These are phyloP conservation scores for Passer domesticus DNA, from an alignment of 2,113 vertebrate species.

Conservation along the genomic window DNA sequence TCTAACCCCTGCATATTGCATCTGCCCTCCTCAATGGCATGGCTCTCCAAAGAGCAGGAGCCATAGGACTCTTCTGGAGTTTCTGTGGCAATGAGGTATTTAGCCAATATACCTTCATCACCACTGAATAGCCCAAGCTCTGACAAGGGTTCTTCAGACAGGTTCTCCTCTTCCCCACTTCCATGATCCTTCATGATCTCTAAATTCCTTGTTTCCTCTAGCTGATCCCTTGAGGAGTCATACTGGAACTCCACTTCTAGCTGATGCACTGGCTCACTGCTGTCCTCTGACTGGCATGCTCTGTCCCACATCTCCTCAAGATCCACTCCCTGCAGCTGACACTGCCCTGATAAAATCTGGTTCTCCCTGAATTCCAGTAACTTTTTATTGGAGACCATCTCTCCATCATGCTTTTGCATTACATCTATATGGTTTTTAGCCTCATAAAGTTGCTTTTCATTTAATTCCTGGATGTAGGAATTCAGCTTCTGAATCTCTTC, in stretches of 20 bases:
- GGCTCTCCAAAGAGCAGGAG: slow-evolving; percentile 56
- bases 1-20: slow-evolving; percentile 68
- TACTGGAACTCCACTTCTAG: slow-evolving; percentile 48
- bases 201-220: neutral
- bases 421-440: neutral
- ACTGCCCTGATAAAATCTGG: neutral
- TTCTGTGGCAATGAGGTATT: slow-evolving; percentile 72
- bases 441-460: slow-evolving; percentile 59
- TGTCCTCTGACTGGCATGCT: neutral
- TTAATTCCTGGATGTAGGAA: slow-evolving; percentile 65
- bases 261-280: slow-evolving; percentile 40
- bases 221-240: neutral
- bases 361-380: slow-evolving; percentile 53
- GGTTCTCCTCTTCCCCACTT: slow-evolving; percentile 29
- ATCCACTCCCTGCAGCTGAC: neutral
- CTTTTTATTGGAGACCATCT: slow-evolving; percentile 44
- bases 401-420: slow-evolving; percentile 44
- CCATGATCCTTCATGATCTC: slow-evolving; percentile 39
- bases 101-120: slow-evolving; percentile 70
- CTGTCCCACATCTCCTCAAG: slow-evolving; percentile 48
- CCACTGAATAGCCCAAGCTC: neutral
- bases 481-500: slow-evolving; percentile 63
- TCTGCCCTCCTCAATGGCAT: slow-evolving; percentile 66
- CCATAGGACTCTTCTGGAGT: slow-evolving; percentile 29
- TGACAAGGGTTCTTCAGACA: neutral